These are phyloP conservation scores for Notoglanidium macrostoma DNA, from an alignment of 2,797 vertebrate species.

Conservation along the genomic window DNA sequence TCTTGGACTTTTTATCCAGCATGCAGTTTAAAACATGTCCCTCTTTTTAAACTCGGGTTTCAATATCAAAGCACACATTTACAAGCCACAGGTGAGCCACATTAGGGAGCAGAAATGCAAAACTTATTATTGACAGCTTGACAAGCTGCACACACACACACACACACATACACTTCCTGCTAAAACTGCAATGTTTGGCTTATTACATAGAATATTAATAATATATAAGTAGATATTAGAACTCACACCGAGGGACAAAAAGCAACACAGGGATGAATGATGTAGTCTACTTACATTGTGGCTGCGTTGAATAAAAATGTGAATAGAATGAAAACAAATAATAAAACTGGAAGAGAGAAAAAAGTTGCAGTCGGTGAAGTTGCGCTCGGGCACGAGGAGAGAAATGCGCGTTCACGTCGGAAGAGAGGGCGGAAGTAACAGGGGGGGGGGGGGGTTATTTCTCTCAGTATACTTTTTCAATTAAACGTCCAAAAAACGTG, in stretches of 20 bases:
- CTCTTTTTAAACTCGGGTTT: too few relatives aligned
- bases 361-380: neutral
- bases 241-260: neutral
- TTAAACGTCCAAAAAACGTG: too few relatives aligned
- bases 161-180: constrained; percentile 23
- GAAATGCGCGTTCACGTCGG: neutral
- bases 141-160: neutral
- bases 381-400: neutral
- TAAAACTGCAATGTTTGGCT: neutral
- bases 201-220: neutral
- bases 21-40: neutral
- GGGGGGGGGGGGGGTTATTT: too few relatives aligned
- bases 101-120: neutral
- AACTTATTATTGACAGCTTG: neutral
- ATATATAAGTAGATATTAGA: neutral
- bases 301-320: neutral
- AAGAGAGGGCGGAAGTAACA: neutral
- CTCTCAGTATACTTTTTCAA: too few relatives aligned
- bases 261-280: too few relatives aligned
- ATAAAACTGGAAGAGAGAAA: neutral
- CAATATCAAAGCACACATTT: neutral
- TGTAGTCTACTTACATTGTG: constrained; percentile 9
- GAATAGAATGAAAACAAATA: neutral
- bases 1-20: neutral
- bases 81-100: neutral